Evolutionary conservation across 2,797 vertebrate species (phyloP).

Genomic region (Spea hammondii): DNA sequence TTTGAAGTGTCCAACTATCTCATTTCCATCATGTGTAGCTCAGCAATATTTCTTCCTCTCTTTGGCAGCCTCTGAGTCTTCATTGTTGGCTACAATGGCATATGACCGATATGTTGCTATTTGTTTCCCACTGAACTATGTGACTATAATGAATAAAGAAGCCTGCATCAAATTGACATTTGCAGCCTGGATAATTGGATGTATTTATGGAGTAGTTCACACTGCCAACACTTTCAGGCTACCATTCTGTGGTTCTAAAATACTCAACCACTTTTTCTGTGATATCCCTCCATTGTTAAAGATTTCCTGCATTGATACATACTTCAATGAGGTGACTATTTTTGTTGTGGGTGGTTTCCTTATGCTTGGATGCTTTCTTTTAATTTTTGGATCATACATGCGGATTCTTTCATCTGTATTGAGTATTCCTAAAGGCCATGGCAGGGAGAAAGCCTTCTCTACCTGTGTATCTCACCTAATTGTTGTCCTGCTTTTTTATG

Average conservation of each 20-base stretch:
- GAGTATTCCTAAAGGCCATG: constrained; percentile 15
- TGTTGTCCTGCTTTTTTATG: constrained; percentile 40
- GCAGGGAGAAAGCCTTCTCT: constrained; percentile 22
- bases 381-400: constrained; percentile 42
- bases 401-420: constrained; percentile 29
- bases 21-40: constrained; percentile 19
- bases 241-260: constrained; percentile 32
- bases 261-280: constrained; percentile 45
- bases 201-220: constrained; percentile 37
- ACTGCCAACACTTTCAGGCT: constrained; percentile 36
- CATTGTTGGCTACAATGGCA: constrained; percentile 47
- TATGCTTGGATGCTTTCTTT: constrained; percentile 38
- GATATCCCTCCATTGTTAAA: constrained; percentile 43
- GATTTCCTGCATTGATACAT: constrained; percentile 40
- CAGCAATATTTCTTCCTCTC: constrained; percentile 40
- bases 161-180: constrained; percentile 16
- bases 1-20: constrained; percentile 23
- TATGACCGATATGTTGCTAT: constrained; percentile 51
- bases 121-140: constrained; percentile 42
- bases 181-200: constrained; percentile 31
- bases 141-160: constrained; percentile 26
- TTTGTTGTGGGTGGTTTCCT: constrained; percentile 39
- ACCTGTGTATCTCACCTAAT: constrained; percentile 42
- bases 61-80: constrained; percentile 39
- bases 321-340: constrained; percentile 25